Evolutionary conservation across 1,140 invertebrate genomes (phyloP), one percentile per base, ranked within the genome.

Genomic region (Drosophila kikkawai): DNA sequence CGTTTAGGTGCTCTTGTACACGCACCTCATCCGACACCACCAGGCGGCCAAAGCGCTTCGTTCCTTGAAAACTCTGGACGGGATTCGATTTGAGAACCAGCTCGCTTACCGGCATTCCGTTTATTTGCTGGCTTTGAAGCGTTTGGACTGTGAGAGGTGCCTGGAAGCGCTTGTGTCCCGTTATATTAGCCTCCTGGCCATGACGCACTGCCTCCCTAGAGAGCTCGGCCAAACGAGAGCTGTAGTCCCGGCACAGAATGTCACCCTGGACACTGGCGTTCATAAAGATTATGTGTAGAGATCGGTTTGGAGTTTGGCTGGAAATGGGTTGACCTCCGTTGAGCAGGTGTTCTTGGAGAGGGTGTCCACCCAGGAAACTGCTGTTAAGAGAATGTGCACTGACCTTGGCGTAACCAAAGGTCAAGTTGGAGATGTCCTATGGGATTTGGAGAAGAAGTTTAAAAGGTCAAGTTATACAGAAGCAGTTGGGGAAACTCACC

Each of bases 201-300:
- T 57, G 78, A 45, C 74, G 80, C 63, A 92, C 87, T 51, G 71
- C 66, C 26, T 91, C 78, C 12, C n/a, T 19, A 1, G 78, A 42
- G 4, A 91, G 32, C 5, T 86, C 41, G 0, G 70, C 50, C 42
- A 92, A 50, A 0, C 69, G 79, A 3, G 91, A 81, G 22, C 64
- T 79, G 34, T 74, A 80, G 17, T 86, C 65, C 8, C 58, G 29
- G 26, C 79, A 90, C 4, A 71, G 15, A 0, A 92, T n/a, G 51
- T 90, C 36, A 0, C 87, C 87, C 41, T 77, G 50, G 5, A 91
- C 36, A 1, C 48, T 64, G 9, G 69, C 84, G 47, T 80, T 77
- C 82, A 91, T 80, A 56, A 92, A 90, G 17, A 92, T 81, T 0
- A 92, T 48, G 15, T 83, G 65, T 0, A 88, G 17, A 0, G 75